phyloP scores from a whole-genome alignment of 1,140 invertebrate genomes.

The Pachyrhynchus sulphureomaculatus region DNA sequence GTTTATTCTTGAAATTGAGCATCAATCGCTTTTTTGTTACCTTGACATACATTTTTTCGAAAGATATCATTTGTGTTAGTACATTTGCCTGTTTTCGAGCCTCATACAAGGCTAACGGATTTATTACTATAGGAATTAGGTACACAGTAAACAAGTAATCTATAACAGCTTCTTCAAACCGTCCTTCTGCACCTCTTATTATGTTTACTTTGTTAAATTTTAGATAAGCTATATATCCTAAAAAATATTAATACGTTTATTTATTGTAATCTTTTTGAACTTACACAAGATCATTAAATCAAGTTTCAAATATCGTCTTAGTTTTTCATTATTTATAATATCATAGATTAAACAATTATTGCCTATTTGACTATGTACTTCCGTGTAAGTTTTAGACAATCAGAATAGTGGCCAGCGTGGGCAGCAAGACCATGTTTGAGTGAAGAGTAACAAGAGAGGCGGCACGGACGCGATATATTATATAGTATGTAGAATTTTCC shows the following conservation, averaged over 20 bases:
- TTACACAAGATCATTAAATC: conserved; percentile 23
- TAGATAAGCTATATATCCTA: conserved; percentile 59
- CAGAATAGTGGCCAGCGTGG: too few relatives aligned
- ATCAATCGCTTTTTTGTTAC: conserved; percentile 38
- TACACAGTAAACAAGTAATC: conserved; percentile 68
- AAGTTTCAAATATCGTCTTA: too few relatives aligned
- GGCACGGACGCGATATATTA: too few relatives aligned
- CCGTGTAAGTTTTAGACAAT: too few relatives aligned
- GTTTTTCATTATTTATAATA: too few relatives aligned
- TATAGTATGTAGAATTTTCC: too few relatives aligned
- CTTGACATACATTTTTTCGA: conserved; percentile 50
- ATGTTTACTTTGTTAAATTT: conserved; percentile 61
- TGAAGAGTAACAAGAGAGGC: too few relatives aligned
- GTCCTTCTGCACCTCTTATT: conserved; percentile 59
- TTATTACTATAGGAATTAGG: conserved; percentile 60
- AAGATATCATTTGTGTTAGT: conserved; percentile 62
- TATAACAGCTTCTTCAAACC: conserved; percentile 69
- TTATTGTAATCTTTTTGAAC: neutral
- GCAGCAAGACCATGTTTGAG: too few relatives aligned
- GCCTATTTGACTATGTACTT: too few relatives aligned
- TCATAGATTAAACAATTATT: too few relatives aligned
- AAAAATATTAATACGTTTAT: conserved; percentile 5
- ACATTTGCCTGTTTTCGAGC: conserved; percentile 60
- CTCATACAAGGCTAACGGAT: conserved; percentile 65
- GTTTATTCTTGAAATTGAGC: conserved; percentile 42